Evolutionary conservation across 64 coral and sea anemone species (phyloP).

Genomic region (Anthopleura sola): DNA sequence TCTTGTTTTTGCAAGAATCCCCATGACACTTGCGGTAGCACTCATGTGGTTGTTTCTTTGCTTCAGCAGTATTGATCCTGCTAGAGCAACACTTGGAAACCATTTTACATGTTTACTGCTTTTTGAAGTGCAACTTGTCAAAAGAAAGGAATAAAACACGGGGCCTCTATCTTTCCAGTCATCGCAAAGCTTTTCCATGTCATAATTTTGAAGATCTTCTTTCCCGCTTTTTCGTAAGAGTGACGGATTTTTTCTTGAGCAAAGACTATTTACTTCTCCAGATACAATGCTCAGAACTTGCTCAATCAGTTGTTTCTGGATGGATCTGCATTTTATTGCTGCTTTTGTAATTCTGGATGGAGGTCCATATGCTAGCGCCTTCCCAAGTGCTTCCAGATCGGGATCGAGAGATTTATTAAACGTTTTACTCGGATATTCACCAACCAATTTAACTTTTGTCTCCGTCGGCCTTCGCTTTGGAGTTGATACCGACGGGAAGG

Average conservation of each 20-base stretch:
- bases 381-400: conserved; percentile 43
- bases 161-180: conserved; percentile 28
- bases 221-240: conserved; percentile 28
- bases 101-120: conserved; percentile 7
- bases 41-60: conserved; percentile 34
- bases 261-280: background rate
- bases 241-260: conserved; percentile 17
- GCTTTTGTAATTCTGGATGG: conserved; percentile 47
- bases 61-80: conserved; percentile 48
- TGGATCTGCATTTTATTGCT: conserved; percentile 45
- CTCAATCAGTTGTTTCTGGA: background rate
- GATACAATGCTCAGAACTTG: conserved; percentile 15
- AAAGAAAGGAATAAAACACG: conserved; percentile 32
- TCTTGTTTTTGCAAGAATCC: conserved; percentile 19
- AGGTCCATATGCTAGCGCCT: conserved; percentile 47
- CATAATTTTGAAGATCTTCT: conserved; percentile 29
- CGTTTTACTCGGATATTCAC: conserved; percentile 68
- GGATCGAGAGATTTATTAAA: conserved; percentile 38
- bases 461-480: conserved; percentile 2
- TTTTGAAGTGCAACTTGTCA: background rate
- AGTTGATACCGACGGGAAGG: background rate
- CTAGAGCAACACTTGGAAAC: conserved; percentile 34
- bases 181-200: conserved; percentile 1
- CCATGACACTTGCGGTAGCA: background rate
- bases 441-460: conserved; percentile 38